A percentile compares a stretch with the other conserved stretches of the same genome.
phyloP scores from a whole-genome alignment of 2,888 invertebrate genomes.

The Pinctada fucata region DNA sequence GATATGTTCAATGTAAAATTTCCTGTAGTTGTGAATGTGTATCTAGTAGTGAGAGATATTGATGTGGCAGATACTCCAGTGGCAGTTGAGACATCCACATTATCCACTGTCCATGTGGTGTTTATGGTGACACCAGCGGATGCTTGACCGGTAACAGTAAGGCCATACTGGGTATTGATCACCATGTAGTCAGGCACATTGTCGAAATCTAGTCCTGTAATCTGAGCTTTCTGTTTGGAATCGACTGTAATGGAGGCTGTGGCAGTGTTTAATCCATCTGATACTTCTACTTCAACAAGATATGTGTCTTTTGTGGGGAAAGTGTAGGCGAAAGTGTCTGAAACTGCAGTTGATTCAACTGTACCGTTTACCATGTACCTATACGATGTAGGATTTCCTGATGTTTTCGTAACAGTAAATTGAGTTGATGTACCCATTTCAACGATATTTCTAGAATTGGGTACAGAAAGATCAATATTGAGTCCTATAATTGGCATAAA shows the following conservation, averaged over 20 bases:
- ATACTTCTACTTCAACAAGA: constrained; percentile 35
- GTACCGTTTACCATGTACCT: constrained; percentile 28
- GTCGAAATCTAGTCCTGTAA: constrained; percentile 14
- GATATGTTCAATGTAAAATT: constrained; percentile 39
- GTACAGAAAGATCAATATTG: constrained; percentile 24
- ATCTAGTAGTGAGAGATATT: constrained; percentile 30
- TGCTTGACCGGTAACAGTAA: constrained; percentile 30
- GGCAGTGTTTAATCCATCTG: constrained; percentile 31
- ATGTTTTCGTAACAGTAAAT: constrained; percentile 22
- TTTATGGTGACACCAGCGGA: constrained; percentile 27
- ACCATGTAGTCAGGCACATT: constrained; percentile 12
- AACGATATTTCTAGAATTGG: constrained; percentile 25
- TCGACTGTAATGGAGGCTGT: constrained; percentile 31
- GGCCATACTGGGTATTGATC: neutral
- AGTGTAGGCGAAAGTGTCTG: constrained; percentile 25
- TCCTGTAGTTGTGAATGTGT: constrained; percentile 45
- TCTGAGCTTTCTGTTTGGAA: constrained; percentile 36
- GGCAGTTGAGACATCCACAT: constrained; percentile 20
- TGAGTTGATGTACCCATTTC: constrained; percentile 15
- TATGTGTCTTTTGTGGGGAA: constrained; percentile 32
- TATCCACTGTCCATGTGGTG: constrained; percentile 37
- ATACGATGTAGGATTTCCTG: constrained; percentile 29
- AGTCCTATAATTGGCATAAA: constrained; percentile 27
- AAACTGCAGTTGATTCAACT: neutral
- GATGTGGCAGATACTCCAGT: constrained; percentile 30